Conservation (phyloP, 2,113 vertebrate species). For the Tragelaphus buxtoni region DNA sequence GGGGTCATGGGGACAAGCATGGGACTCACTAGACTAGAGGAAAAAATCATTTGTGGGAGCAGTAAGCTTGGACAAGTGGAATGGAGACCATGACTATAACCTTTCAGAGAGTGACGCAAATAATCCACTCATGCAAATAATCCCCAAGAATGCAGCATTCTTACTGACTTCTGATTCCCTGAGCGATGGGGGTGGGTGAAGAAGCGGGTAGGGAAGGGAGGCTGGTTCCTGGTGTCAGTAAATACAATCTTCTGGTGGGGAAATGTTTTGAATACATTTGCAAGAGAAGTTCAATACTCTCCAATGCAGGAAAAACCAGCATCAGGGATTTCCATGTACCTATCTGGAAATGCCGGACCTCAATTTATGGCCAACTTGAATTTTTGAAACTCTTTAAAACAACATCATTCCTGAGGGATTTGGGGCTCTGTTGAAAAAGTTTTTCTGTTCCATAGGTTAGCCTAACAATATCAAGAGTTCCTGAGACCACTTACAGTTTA, state of each 20-base stretch:
- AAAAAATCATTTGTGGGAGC: not conserved
- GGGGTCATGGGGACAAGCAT: not conserved
- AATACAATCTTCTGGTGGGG: not conserved
- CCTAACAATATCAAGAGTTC: conserved; percentile 1
- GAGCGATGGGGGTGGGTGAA: not conserved
- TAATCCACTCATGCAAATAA: conserved; percentile 35
- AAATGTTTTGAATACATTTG: not conserved
- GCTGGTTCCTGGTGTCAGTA: not conserved
- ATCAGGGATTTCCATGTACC: not conserved
- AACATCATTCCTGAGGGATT: not conserved
- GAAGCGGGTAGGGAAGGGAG: not conserved
- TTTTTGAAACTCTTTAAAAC: conserved; percentile 31
- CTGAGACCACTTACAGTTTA: conserved; percentile 42
- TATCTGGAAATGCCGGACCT: not conserved
- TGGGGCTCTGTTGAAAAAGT: not conserved
- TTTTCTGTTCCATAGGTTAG: conserved; percentile 53
- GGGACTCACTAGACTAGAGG: not conserved
- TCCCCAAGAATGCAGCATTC: conserved; percentile 1
- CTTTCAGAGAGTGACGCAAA: not conserved
- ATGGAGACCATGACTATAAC: not conserved
- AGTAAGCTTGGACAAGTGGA: not conserved
- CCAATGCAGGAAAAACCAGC: not conserved
- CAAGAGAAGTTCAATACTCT: not conserved
- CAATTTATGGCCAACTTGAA: not conserved
- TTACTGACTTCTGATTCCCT: not conserved